Evolutionary conservation across 2,888 invertebrate species (phyloP).

Genomic region (Megamerina dolium): DNA sequence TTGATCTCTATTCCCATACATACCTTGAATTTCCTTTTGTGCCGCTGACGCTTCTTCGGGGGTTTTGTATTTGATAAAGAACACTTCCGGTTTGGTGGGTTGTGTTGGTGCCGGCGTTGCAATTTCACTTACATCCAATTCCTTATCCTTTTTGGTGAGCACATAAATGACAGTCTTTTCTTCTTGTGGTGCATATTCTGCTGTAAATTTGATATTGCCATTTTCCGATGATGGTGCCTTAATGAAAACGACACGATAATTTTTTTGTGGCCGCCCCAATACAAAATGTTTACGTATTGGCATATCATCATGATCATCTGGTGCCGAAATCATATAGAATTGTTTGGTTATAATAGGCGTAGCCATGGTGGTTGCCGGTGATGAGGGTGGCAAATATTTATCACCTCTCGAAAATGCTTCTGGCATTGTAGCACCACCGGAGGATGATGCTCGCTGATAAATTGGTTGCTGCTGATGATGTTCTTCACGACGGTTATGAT

Average conservation of each 20-base stretch:
- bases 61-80: slow-evolving; percentile 45
- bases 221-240: slow-evolving; percentile 34
- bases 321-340: slow-evolving; percentile 41
- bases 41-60: slow-evolving; percentile 43
- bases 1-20: too few species aligned
- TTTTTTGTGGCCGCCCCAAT: slow-evolving; percentile 38
- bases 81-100: slow-evolving; percentile 42
- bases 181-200: slow-evolving; percentile 42
- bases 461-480: slow-evolving; percentile 1
- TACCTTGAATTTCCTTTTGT: slow-evolving; percentile 42
- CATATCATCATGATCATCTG: slow-evolving; percentile 36
- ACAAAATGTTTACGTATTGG: slow-evolving; percentile 32
- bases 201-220: slow-evolving; percentile 31
- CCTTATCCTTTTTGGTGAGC: slow-evolving; percentile 39
- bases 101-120: slow-evolving; percentile 31
- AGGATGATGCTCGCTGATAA: not conserved
- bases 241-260: slow-evolving; percentile 46
- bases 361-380: slow-evolving; percentile 15
- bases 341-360: slow-evolving; percentile 40
- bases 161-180: slow-evolving; percentile 47
- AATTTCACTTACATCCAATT: slow-evolving; percentile 35
- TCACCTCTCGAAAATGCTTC: slow-evolving; percentile 19
- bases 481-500: not conserved
- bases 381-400: slow-evolving; percentile 24
- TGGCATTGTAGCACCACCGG: not conserved